Conservation (phyloP, 2,888 invertebrate genomes). For the Junonia oenone region DNA sequence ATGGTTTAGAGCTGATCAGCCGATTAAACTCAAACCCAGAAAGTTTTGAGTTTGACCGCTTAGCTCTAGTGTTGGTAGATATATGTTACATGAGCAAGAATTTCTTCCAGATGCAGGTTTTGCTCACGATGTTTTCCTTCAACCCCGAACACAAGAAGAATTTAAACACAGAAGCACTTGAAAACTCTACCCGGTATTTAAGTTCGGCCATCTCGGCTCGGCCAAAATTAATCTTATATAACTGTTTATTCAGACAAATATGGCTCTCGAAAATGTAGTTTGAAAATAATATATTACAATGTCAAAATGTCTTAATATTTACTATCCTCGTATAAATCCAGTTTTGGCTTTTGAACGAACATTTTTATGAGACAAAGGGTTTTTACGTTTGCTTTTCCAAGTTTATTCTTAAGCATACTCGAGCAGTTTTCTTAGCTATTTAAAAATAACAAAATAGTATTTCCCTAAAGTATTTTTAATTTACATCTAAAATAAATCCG, state of each 20-base stretch:
- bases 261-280: not conserved
- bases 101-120: too few species aligned
- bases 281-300: not conserved
- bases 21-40: too few species aligned
- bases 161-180: too few species aligned
- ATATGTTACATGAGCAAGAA: too few species aligned
- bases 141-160: too few species aligned
- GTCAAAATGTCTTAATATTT: not conserved
- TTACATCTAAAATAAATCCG: not conserved
- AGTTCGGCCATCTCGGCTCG: too few species aligned
- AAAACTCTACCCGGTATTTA: too few species aligned
- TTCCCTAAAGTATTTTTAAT: not conserved
- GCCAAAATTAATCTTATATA: too few species aligned
- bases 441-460: not conserved
- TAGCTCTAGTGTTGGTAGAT: too few species aligned
- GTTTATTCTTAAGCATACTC: not conserved
- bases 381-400: conserved; percentile 10
- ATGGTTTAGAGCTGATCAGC: too few species aligned
- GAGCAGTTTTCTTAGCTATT: not conserved
- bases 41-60: too few species aligned
- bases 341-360: conserved; percentile 10
- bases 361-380: conserved; percentile 17
- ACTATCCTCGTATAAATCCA: conserved; percentile 4
- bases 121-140: too few species aligned
- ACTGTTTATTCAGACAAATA: not conserved